These are phyloP conservation scores for Sebastes kiyomatsui DNA, from an alignment of 2,797 vertebrate genomes.

Conservation along the genomic window DNA sequence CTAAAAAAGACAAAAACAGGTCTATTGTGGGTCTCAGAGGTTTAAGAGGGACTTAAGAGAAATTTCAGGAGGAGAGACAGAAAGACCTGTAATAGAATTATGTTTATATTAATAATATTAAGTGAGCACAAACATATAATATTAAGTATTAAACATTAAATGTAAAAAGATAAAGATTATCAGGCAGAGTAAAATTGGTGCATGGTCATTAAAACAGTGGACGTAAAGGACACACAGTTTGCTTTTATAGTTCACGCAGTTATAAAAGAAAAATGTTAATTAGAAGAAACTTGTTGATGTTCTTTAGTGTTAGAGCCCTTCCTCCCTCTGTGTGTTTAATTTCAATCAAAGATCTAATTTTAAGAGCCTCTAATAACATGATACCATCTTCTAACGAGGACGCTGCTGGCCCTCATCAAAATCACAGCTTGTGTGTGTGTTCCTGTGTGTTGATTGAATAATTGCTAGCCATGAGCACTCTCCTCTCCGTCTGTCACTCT, in stretches of 20 bases:
- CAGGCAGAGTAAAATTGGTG: too few relatives aligned
- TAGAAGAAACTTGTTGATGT: background rate
- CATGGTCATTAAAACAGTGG: too few relatives aligned
- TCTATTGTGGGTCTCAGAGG: too few relatives aligned
- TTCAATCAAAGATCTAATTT: constrained; percentile 9
- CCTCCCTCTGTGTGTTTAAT: background rate
- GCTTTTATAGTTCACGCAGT: background rate
- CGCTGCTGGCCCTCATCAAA: constrained; percentile 1
- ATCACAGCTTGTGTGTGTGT: background rate
- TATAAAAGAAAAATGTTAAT: background rate
- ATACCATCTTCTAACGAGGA: constrained; percentile 8
- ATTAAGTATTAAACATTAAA: too few relatives aligned
- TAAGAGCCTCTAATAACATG: background rate
- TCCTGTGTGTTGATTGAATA: constrained; percentile 38
- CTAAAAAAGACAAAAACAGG: too few relatives aligned
- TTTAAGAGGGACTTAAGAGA: too few relatives aligned
- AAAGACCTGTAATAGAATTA: too few relatives aligned
- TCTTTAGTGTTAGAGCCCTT: background rate
- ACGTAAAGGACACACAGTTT: too few relatives aligned
- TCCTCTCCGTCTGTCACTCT: constrained; percentile 19
- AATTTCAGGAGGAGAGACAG: too few relatives aligned
- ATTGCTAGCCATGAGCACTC: constrained; percentile 37
- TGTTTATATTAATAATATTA: too few relatives aligned
- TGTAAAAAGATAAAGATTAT: too few relatives aligned
- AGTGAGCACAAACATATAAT: too few relatives aligned